Conservation (phyloP, 2,797 vertebrate genomes). For the Thalassophryne amazonica region DNA sequence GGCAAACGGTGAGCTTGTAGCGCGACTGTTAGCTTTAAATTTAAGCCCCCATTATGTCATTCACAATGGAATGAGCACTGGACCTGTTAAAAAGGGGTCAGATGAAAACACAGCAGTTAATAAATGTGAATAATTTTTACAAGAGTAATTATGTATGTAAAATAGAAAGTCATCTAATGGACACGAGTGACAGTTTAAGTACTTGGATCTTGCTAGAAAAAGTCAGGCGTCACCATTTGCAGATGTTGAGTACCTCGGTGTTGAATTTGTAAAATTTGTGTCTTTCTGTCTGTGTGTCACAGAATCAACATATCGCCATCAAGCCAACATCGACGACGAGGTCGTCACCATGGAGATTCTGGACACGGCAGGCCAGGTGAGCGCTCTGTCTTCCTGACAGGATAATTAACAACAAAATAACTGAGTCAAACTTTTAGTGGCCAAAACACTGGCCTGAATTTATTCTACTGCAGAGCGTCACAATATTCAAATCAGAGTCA, state of each 20-base stretch:
- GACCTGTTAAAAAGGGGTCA: no score
- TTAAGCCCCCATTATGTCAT: no score
- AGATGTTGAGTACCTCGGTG: not conserved
- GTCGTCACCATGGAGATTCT: slow-evolving; percentile 96
- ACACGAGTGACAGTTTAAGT: no score
- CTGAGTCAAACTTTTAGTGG: not conserved
- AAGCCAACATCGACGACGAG: slow-evolving; percentile 95
- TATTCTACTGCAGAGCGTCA: not conserved
- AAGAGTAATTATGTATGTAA: no score
- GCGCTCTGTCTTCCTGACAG: slow-evolving; percentile 5
- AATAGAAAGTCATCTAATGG: no score
- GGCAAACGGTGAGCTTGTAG: no score
- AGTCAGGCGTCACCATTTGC: not conserved
- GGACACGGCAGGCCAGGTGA: slow-evolving; percentile 96
- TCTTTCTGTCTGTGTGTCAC: slow-evolving; percentile 29
- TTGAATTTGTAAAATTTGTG: not conserved
- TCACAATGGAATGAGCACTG: no score
- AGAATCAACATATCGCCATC: slow-evolving; percentile 98
- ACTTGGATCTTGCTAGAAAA: no score
- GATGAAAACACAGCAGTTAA: no score
- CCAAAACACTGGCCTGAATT: not conserved
- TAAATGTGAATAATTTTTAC: no score
- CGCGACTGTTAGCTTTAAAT: no score
- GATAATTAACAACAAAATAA: not conserved
- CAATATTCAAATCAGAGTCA: no score